Percentiles rank a stretch among this genome's conserved stretches.
phyloP scores from a whole-genome alignment of 1,140 invertebrate species.

The Trichogramma pretiosum region DNA sequence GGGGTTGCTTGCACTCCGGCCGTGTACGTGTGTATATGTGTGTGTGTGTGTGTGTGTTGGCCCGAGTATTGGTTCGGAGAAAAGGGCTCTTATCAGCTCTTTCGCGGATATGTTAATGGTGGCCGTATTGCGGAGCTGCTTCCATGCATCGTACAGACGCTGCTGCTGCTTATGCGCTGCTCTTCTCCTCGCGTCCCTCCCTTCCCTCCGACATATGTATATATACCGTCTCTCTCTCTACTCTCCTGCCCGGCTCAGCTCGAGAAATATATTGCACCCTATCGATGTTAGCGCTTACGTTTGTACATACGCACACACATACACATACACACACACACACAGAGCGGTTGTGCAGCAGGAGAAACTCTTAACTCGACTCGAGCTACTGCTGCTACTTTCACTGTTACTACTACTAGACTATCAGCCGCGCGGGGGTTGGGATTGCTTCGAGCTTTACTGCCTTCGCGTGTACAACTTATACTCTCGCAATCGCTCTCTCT shows the following conservation, averaged over 20 bases:
- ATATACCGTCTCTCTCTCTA: background rate
- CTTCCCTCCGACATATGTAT: no score
- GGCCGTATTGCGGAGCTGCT: slow-evolving; percentile 28
- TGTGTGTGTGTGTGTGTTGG: no score
- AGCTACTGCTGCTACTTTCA: background rate
- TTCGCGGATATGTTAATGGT: slow-evolving; percentile 39
- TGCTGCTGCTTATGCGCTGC: no score
- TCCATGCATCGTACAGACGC: no score
- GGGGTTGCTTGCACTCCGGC: slow-evolving; percentile 21
- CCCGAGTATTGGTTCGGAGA: slow-evolving; percentile 41
- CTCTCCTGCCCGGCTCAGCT: slow-evolving; percentile 14
- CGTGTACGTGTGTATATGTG: no score
- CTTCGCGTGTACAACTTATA: no score
- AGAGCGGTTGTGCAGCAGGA: background rate
- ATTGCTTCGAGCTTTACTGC: no score
- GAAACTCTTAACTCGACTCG: background rate
- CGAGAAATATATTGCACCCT: slow-evolving; percentile 33
- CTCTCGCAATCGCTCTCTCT: no score
- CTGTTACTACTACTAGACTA: no score
- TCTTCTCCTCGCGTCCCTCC: no score
- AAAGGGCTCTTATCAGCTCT: slow-evolving; percentile 34
- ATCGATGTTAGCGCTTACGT: slow-evolving; percentile 8
- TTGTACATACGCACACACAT: no score
- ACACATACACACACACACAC: background rate
- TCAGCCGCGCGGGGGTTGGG: no score